Evolutionary conservation across 2,888 invertebrate species (phyloP).

Genomic region (Dasypolia templi): DNA sequence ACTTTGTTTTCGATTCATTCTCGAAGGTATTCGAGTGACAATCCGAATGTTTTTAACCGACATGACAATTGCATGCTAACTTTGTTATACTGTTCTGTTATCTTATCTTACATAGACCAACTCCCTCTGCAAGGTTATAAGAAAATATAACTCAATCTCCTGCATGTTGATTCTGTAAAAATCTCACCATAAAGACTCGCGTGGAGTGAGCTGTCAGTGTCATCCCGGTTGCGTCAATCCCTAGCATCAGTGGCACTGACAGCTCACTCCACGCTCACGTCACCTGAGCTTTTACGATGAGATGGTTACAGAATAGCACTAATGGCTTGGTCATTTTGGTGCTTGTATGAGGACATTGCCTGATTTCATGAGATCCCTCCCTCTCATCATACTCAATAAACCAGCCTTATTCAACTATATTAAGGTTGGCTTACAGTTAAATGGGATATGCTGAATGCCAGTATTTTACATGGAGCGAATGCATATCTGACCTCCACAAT

Average conservation of each 20-base stretch:
- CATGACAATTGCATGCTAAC: not conserved
- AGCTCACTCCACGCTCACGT: no score
- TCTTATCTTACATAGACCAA: not conserved
- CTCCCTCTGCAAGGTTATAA: not conserved
- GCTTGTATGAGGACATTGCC: not conserved
- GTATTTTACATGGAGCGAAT: not conserved
- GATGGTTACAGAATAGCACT: no score
- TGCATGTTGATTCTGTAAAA: no score
- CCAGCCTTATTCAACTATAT: not conserved
- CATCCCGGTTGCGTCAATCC: no score
- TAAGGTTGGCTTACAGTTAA: not conserved
- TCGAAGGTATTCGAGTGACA: constrained; percentile 11
- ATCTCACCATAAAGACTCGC: no score
- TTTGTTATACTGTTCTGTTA: not conserved
- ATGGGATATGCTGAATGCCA: not conserved
- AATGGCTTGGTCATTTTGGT: no score
- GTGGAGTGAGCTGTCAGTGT: no score
- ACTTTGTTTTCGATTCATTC: constrained; percentile 39
- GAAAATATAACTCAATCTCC: not conserved
- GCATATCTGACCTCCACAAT: not conserved
- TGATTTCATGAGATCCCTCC: no score
- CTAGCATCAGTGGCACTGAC: no score
- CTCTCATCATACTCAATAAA: not conserved
- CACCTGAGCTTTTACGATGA: no score
- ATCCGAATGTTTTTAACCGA: not conserved